Evolutionary conservation across 1,140 invertebrate genomes (phyloP).

Genomic region (Globodera rostochiensis): DNA sequence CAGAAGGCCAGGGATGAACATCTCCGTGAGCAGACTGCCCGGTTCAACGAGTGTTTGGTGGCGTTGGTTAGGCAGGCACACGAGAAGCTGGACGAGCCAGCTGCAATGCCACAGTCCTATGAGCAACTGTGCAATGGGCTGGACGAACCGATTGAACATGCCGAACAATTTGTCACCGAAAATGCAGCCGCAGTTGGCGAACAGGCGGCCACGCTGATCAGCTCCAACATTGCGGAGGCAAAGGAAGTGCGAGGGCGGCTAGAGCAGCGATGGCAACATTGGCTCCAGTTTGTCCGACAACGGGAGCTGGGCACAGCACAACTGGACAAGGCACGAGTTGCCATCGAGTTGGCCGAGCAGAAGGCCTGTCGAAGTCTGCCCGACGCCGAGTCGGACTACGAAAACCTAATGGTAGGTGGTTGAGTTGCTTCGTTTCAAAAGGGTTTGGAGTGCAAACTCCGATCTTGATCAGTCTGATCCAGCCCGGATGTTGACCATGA

Average conservation of each 20-base stretch:
- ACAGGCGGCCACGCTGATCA: slow-evolving; percentile 11
- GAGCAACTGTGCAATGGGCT: slow-evolving; percentile 36
- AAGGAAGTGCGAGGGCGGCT: slow-evolving; percentile 41
- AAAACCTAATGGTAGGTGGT: slow-evolving; percentile 29
- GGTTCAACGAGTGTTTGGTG: slow-evolving; percentile 37
- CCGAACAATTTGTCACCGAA: slow-evolving; percentile 5
- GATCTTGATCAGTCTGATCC: too few species aligned
- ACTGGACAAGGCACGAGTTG: slow-evolving; percentile 43
- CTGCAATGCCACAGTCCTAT: slow-evolving; percentile 47
- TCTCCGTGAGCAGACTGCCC: background rate
- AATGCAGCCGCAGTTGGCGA: background rate
- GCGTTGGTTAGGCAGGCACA: slow-evolving; percentile 43
- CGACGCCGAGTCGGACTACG: slow-evolving; percentile 45
- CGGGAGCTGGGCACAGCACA: slow-evolving; percentile 40
- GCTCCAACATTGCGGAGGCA: slow-evolving; percentile 26
- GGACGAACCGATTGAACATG: slow-evolving; percentile 19
- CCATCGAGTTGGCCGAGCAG: slow-evolving; percentile 39
- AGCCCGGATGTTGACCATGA: background rate
- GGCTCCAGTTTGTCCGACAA: slow-evolving; percentile 47
- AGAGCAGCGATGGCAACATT: slow-evolving; percentile 29
- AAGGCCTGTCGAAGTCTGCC: slow-evolving; percentile 37
- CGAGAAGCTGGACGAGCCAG: slow-evolving; percentile 39
- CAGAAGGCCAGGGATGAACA: too few species aligned
- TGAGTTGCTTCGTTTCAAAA: background rate
- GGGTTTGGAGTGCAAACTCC: background rate